Evolutionary conservation across 1,140 invertebrate species (phyloP), one percentile per base, ranked within the genome.

Genomic region (Papilio polyxenes): DNA sequence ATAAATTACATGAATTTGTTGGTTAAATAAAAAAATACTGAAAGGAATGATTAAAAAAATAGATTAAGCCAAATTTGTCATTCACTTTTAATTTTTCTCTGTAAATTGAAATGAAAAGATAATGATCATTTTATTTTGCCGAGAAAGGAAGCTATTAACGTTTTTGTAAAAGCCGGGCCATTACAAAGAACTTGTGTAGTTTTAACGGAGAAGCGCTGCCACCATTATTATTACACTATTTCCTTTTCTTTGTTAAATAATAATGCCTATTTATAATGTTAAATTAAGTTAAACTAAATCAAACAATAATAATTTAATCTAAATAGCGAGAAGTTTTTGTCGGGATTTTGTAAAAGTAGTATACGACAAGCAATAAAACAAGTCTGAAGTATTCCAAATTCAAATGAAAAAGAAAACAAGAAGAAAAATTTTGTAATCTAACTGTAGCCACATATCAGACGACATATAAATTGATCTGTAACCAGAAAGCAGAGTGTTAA

Each of bases 401-500:
- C 31, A 72, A 37, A 11, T 40, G 31, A 72, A 72, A 72, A 37
- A 75, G 37, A 49, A 48, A 75, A 75, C 74, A 49, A 48, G 72
- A 74, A 82, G 74, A 81, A 84, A 84, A 23, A 17, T 40, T 69
- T 62, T 59, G 48, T 40, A 72, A 72, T 53, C 59, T 23, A 82
- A 82, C 56, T 72, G 75, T 65, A 78, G 62, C 31, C 81, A 65
- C 44, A 84, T 75, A 75, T 81, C 83, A 81, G 80, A 75, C 65
- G 44, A 76, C 65, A 72, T 76, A 81, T 79, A 90, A 88, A 90
- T 91, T 89, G 87, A 90, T 89, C 87, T 87, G 82, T 86, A 85
- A 88, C 83, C 82, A 84, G 88, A 87, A 90, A 90, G 89, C 87
- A 86, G 89, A 89, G 81, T 76, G 82, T 84, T 83, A 84, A 90